Conservation (phyloP, 2,797 vertebrate genomes). For the Takifugu rubripes region DNA sequence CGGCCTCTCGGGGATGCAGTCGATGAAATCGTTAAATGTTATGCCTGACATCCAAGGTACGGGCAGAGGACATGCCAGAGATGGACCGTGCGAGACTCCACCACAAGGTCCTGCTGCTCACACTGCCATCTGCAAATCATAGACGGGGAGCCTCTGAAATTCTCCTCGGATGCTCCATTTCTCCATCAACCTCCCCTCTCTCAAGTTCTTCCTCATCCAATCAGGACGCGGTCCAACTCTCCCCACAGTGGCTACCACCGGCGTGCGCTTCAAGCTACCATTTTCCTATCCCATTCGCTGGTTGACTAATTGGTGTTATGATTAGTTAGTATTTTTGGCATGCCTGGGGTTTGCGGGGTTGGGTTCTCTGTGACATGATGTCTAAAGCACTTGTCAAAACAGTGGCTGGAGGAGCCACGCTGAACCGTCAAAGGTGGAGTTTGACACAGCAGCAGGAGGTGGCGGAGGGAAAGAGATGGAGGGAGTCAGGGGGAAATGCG, state of each 20-base stretch:
- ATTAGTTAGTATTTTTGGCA: conserved; percentile 74
- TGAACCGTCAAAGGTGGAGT: conserved; percentile 37
- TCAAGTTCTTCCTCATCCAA: conserved; percentile 54
- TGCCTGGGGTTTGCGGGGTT: conserved; percentile 18
- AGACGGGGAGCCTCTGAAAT: conserved; percentile 46
- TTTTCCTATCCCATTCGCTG: conserved; percentile 59
- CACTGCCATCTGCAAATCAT: conserved; percentile 22
- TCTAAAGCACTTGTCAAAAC: conserved; percentile 77
- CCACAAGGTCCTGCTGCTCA: conserved; percentile 43
- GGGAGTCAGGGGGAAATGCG: conserved; percentile 35
- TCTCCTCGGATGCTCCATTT: conserved; percentile 35
- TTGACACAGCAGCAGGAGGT: conserved; percentile 21
- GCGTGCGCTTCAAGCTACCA: conserved; percentile 52
- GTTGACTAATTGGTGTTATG: conserved; percentile 76
- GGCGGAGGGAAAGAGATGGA: conserved; percentile 38
- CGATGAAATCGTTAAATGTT: conserved; percentile 66
- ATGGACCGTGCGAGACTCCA: conserved; percentile 44
- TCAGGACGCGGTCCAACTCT: conserved; percentile 66
- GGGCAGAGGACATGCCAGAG: conserved; percentile 37
- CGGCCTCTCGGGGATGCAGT: conserved; percentile 55
- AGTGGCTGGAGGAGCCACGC: conserved; percentile 48
- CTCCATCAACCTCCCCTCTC: conserved; percentile 8
- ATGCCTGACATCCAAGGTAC: conserved; percentile 49
- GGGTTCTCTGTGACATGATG: conserved; percentile 71
- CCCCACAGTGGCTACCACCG: conserved; percentile 50